Percentiles rank a stretch among this genome's conserved stretches.
Evolutionary conservation across 2,797 vertebrate species (phyloP).

Genomic region (Ciconia nigra): DNA sequence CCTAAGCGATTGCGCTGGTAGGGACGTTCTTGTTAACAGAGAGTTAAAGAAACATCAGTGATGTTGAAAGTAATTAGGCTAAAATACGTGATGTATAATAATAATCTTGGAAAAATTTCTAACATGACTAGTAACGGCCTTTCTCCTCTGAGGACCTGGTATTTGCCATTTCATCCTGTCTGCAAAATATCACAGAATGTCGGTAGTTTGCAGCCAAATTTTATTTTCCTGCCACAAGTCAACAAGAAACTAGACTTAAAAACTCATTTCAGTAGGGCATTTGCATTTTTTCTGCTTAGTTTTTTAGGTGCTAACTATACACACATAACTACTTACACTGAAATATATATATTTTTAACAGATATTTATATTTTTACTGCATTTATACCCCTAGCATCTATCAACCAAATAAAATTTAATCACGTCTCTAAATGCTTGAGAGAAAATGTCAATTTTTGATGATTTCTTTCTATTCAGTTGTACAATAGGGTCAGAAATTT

Average conservation of each 20-base stretch:
- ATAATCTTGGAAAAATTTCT: not conserved
- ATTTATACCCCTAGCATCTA: not conserved
- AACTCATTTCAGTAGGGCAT: not conserved
- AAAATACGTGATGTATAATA: not conserved
- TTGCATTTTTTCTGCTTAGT: not conserved
- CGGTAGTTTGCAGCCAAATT: not conserved
- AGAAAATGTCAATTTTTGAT: not conserved
- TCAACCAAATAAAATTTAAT: not conserved
- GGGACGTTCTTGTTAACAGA: not conserved
- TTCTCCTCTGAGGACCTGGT: slow-evolving; percentile 18
- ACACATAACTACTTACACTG: not conserved
- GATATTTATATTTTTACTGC: not conserved
- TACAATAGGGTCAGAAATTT: not conserved
- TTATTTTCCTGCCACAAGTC: not conserved
- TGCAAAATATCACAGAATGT: slow-evolving; percentile 6
- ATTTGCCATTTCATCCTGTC: not conserved
- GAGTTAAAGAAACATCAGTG: not conserved
- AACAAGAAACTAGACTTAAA: not conserved
- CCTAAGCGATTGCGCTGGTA: fast-evolving
- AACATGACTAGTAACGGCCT: not conserved
- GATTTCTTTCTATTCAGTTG: not conserved
- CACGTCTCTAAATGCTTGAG: not conserved
- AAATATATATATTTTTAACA: not conserved
- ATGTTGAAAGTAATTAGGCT: not conserved
- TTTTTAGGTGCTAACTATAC: not conserved